Evolutionary conservation across 2,797 vertebrate species (phyloP), one percentile per base, ranked within the genome.

Genomic region (Huso huso): DNA sequence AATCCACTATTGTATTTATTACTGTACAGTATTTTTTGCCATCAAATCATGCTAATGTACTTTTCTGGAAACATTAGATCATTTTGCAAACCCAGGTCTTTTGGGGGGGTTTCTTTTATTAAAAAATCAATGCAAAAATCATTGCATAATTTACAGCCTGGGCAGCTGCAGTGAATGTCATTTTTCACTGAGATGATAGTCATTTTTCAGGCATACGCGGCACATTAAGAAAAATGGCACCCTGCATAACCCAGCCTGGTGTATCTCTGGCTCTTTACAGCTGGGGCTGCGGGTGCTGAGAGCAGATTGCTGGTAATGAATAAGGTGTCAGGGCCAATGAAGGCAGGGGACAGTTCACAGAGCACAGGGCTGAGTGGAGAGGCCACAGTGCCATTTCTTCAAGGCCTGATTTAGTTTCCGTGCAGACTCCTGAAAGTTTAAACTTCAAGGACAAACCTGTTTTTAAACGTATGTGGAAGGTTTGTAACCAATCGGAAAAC

Each of bases 301-400:
- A 86, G 84, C 81, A 78, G 81, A 77, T 80, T 74, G 71, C 78
- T 77, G 10, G 53, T 90, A 91, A 90, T 91, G 86, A 90, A 93
- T 80, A 79, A 84, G 78, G 83, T 90, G 85, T 91, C 89, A 87
- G 76, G 81, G 77, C 71, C 80, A 88, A 88, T 89, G 81, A 87
- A 81, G 62, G 76, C 79, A 77, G 71, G 81, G 80, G 73, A 71
- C 75, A 15, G 70, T 80, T 75, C 78, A 79, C 79, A 82, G 63
- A 70, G 63, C 23, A 1, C 74, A 69, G 77, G 68, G 74, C 80
- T 75, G 73, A 78, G 37, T 37, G 3, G 37, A 37, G 37, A 4
- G 3, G 4, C 37, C 37, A 37, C 37, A 5, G 5, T 37, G 37
- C 37, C 5, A 5, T 37, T 37, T 37, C 37, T 76, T 76, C 77